Percentiles rank a stretch among this genome's conserved stretches.
Conservation (phyloP, 2,888 invertebrate species). For the Leptopilina drosophilae region DNA sequence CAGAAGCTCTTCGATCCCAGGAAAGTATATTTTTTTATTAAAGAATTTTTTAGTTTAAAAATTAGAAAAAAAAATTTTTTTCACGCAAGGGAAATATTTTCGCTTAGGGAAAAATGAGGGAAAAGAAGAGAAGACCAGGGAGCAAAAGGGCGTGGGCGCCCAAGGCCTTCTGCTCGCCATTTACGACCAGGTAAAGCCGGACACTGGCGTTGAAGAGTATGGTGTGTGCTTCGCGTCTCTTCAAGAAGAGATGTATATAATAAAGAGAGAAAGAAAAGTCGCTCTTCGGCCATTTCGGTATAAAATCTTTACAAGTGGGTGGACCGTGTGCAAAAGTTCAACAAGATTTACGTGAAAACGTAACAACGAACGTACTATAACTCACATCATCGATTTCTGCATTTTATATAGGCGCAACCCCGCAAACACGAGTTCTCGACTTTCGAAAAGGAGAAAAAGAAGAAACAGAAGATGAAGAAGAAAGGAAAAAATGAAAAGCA, state of each 20-base stretch:
- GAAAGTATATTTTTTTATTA: not conserved
- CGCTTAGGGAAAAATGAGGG: slow-evolving; percentile 34
- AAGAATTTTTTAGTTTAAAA: too few species aligned
- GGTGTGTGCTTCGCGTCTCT: slow-evolving; percentile 48
- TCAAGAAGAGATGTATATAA: slow-evolving; percentile 46
- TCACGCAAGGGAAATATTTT: not conserved
- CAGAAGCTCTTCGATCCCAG: too few species aligned
- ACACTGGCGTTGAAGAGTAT: slow-evolving; percentile 62
- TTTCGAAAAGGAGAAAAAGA: not conserved
- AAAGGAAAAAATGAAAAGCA: not conserved
- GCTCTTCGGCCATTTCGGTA: slow-evolving; percentile 50
- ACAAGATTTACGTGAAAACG: slow-evolving; percentile 39
- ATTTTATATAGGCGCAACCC: slow-evolving; percentile 29
- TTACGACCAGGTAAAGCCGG: slow-evolving; percentile 69
- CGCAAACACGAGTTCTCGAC: not conserved
- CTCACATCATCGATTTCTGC: slow-evolving; percentile 37
- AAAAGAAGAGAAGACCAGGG: slow-evolving; percentile 50
- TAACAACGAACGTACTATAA: slow-evolving; percentile 33
- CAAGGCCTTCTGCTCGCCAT: slow-evolving; percentile 70
- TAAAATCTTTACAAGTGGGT: slow-evolving; percentile 38
- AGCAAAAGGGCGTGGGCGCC: slow-evolving; percentile 73
- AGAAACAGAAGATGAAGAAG: too few species aligned
- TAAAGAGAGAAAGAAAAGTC: slow-evolving; percentile 48
- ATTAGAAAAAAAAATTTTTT: not conserved
- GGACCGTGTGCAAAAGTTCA: slow-evolving; percentile 32